Conservation (phyloP, 2,113 vertebrate species). For the Melanerpes formicivorus region DNA sequence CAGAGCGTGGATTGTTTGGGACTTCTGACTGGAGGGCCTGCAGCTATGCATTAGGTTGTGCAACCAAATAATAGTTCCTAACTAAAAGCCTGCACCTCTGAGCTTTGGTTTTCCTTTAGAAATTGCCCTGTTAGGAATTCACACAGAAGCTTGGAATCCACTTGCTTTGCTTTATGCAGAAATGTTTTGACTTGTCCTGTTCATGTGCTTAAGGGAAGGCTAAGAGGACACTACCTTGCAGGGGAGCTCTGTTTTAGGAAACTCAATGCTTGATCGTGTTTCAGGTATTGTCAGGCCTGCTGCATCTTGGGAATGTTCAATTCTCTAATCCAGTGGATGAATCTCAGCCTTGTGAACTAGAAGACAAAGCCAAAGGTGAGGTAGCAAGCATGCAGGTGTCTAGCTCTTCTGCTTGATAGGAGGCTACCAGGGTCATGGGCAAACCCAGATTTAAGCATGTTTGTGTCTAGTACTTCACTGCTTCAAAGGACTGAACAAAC, state of each 20-base stretch:
- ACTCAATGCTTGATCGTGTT: background rate
- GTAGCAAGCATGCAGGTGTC: background rate
- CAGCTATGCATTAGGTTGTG: background rate
- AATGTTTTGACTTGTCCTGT: background rate
- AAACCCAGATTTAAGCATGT: background rate
- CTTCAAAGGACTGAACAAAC: background rate
- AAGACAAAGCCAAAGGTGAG: constrained; percentile 82
- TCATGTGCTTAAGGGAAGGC: background rate
- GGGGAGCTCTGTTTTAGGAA: background rate
- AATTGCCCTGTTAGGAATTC: background rate
- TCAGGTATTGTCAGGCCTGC: constrained; percentile 87
- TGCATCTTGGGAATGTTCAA: constrained; percentile 88
- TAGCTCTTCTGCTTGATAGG: background rate
- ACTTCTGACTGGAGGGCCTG: background rate
- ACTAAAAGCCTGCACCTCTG: background rate
- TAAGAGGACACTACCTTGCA: background rate
- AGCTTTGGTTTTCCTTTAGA: background rate
- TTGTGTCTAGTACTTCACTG: background rate
- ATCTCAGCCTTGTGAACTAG: constrained; percentile 82
- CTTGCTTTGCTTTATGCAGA: background rate
- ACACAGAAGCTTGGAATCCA: background rate
- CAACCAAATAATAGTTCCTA: background rate
- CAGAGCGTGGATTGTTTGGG: background rate
- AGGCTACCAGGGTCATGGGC: background rate
- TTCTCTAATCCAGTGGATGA: constrained; percentile 84